phyloP scores from a whole-genome alignment of 2,113 vertebrate genomes.

The Aviceda subcristata region DNA sequence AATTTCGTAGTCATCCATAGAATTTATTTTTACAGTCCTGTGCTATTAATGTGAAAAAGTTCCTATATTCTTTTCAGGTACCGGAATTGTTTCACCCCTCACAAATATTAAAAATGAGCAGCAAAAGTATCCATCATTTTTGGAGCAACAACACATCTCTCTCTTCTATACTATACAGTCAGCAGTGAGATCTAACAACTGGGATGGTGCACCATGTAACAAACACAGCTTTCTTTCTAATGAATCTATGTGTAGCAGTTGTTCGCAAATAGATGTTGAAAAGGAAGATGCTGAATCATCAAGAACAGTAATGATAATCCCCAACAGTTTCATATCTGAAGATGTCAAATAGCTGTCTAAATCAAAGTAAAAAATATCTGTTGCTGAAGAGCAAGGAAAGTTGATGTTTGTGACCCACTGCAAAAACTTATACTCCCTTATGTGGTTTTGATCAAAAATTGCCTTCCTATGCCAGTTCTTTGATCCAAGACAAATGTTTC shows the following conservation, averaged over 20 bases:
- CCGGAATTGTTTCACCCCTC: neutral
- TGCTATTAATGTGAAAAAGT: neutral
- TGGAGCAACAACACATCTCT: neutral
- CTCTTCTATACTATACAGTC: neutral
- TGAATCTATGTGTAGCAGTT: neutral
- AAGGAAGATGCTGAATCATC: neutral
- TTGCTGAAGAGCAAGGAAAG: neutral
- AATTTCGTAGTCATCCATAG: neutral
- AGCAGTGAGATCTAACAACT: neutral
- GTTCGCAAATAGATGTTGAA: neutral
- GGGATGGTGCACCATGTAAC: neutral
- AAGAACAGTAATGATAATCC: neutral
- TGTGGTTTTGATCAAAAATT: neutral
- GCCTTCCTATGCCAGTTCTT: neutral
- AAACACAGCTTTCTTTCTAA: neutral
- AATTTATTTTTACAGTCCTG: neutral
- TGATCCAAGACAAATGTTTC: neutral
- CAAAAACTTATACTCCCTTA: neutral
- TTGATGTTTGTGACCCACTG: neutral
- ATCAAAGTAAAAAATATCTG: neutral
- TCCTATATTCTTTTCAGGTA: neutral
- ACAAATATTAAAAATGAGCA: neutral
- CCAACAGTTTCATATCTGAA: neutral
- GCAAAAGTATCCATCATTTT: neutral
- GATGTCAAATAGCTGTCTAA: neutral